Evolutionary conservation across 2,797 vertebrate genomes (phyloP).

Genomic region (Lepidocolaptes lacrymiger): DNA sequence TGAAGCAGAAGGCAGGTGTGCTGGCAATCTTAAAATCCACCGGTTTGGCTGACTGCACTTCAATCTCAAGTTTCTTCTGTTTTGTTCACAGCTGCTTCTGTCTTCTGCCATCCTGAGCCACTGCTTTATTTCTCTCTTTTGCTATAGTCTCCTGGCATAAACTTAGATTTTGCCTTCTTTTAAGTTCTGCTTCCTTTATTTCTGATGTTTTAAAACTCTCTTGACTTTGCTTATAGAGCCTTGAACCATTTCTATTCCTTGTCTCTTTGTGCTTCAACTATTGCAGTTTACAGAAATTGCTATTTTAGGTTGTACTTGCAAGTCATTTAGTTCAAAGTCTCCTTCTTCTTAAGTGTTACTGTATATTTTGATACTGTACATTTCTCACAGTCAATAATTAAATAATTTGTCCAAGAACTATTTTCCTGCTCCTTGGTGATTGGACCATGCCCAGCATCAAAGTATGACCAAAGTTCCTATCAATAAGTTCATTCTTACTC

Average conservation of each 20-base stretch:
- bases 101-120: not conserved
- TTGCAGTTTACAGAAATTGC: not conserved
- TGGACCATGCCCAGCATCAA: not conserved
- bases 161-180: not conserved
- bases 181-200: not conserved
- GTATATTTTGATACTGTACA: not conserved
- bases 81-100: not conserved
- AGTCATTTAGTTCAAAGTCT: not conserved
- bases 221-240: not conserved
- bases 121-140: not conserved
- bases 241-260: not conserved
- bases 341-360: not conserved
- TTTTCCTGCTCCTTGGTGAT: not conserved
- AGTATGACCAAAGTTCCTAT: not conserved
- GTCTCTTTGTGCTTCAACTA: not conserved
- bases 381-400: not conserved
- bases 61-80: not conserved
- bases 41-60: not conserved
- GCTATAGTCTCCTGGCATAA: not conserved
- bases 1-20: not conserved
- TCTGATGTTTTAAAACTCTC: not conserved
- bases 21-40: not conserved
- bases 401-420: not conserved
- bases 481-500: not conserved
- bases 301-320: not conserved